Evolutionary conservation across 2,888 invertebrate genomes (phyloP), one percentile per base, ranked within the genome.

Genomic region (Aphidoletes aphidimyza): DNA sequence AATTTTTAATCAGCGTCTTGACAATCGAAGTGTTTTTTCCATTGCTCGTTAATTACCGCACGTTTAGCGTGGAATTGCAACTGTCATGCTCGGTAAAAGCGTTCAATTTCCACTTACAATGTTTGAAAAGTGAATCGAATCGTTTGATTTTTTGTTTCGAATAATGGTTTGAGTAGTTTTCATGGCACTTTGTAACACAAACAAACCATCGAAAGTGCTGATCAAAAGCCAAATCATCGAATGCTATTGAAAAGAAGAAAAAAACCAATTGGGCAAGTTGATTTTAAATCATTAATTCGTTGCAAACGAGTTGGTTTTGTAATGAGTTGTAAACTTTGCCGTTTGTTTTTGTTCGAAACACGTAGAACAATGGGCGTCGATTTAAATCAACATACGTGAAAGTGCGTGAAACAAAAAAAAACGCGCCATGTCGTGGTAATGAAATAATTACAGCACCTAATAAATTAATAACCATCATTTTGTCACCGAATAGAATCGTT

Each of bases 1-100:
- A 69, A 69, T 69, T 69, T 69, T 69, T 69, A 69, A 69, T 69
- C 69, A 69, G 69, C 9, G 26, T 69, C 69, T 69, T 69, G 69
- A 69, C 69, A 69, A 54, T 30, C 34, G 17, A 30, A 9, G 9
- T 69, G 69, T 30, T 69, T 69, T 69, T 69, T 69, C 22, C 17
- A 30, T 69, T 30, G 17, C 54, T n/a, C 3, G 69, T 34, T 69
- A 69, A 69, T 69, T 69, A 30, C 69, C 69, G 14, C 34, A 34
- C 69, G 69, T 69, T 69, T 69, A 26, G 26, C 5, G 42, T 69
- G 69, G 6, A 69, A 69, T 69, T 69, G 69, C 26, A 30, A 69
- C 14, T 69, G 69, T 69, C 34, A 69, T 69, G 69, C 69, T 3
- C 22, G 6, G 54, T 69, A 30, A 69, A 69, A 26, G n/a, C n/a